These are phyloP conservation scores for Rosalia funebris DNA, from an alignment of 2,888 invertebrate species.

Conservation along the genomic window DNA sequence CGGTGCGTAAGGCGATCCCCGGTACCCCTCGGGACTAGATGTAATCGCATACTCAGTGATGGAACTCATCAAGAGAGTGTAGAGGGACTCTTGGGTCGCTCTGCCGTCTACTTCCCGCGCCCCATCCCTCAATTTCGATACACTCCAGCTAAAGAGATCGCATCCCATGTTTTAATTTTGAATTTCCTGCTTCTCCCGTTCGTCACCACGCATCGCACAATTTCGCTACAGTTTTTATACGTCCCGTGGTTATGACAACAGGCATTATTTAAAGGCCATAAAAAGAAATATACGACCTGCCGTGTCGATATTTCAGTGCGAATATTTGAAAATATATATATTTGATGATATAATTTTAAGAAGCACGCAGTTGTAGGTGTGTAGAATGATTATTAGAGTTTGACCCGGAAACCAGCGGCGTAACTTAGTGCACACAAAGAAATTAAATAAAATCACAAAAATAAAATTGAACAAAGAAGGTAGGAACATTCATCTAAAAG, in stretches of 20 bases:
- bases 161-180: constrained; percentile 49
- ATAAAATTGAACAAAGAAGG: no score
- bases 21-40: constrained; percentile 53
- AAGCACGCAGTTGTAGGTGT: no score
- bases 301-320: background rate
- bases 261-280: constrained; percentile 2
- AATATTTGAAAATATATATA: no score
- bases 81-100: constrained; percentile 45
- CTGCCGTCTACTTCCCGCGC: constrained; percentile 24
- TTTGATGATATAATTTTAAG: no score
- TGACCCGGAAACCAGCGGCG: no score
- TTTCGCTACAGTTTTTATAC: constrained; percentile 1
- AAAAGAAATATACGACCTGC: background rate
- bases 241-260: constrained; percentile 2
- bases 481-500: no score
- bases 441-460: no score
- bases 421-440: no score
- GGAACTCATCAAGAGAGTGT: constrained; percentile 59
- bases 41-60: constrained; percentile 58
- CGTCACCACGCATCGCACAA: constrained; percentile 6
- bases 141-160: constrained; percentile 31
- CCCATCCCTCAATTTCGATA: constrained; percentile 1
- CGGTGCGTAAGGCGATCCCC: constrained; percentile 58
- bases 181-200: constrained; percentile 40
- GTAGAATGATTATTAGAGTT: no score